Evolutionary conservation across 1,140 invertebrate genomes (phyloP).

Genomic region (Campoletis sonorensis): DNA sequence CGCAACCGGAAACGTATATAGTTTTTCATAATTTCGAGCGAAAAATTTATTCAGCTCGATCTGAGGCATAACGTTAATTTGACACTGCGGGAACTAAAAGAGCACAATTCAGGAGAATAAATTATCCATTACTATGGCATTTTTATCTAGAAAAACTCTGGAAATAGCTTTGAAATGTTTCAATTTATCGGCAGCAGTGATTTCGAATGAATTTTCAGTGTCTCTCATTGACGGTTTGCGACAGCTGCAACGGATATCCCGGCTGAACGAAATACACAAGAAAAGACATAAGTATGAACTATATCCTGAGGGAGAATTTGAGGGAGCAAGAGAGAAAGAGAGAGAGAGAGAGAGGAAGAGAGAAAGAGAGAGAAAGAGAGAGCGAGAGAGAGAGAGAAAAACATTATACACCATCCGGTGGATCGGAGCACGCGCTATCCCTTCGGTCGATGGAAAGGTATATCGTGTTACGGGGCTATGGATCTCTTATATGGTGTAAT

Average conservation of each 20-base stretch:
- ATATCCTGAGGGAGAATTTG: neutral
- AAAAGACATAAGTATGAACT: neutral
- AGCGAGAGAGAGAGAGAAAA: neutral
- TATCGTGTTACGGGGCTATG: slow-evolving; percentile 22
- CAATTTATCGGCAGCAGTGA: neutral
- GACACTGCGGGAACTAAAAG: no score
- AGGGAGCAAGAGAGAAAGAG: neutral
- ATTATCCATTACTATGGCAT: no score
- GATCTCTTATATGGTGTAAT: slow-evolving; percentile 53
- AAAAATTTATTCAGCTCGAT: no score
- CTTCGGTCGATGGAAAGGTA: slow-evolving; percentile 3
- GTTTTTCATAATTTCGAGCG: no score
- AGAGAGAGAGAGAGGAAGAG: slow-evolving; percentile 10
- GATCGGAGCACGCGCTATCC: slow-evolving; percentile 32
- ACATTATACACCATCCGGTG: slow-evolving; percentile 20
- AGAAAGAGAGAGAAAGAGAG: neutral
- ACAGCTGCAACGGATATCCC: slow-evolving; percentile 33
- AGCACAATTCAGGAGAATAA: no score
- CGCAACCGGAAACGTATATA: no score
- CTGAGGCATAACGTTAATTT: no score
- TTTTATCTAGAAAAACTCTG: no score
- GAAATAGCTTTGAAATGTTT: no score
- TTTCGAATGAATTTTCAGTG: neutral
- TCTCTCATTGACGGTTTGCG: slow-evolving; percentile 16
- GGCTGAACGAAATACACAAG: slow-evolving; percentile 12